These are phyloP conservation scores for Drosophila malerkotliana DNA, from an alignment of 1,140 invertebrate species.

Conservation along the genomic window DNA sequence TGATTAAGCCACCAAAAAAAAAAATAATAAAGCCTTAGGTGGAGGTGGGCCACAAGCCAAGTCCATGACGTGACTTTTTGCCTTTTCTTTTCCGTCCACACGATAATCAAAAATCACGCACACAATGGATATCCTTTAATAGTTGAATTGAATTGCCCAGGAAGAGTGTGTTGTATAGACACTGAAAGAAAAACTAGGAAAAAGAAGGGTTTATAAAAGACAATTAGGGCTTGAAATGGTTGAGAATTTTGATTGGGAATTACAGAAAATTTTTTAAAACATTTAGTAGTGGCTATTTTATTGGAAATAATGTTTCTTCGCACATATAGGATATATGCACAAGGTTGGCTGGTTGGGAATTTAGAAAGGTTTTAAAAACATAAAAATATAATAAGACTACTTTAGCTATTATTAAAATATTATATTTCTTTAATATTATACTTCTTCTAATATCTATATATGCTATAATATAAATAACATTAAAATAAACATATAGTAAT, in stretches of 20 bases:
- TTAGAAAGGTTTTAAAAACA: too few species aligned
- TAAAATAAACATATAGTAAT: too few species aligned
- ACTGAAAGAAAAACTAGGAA: background rate
- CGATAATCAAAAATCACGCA: constrained; percentile 71
- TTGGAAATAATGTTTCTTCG: too few species aligned
- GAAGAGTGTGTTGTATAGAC: constrained; percentile 11
- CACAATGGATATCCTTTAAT: constrained; percentile 71
- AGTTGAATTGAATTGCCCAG: constrained; percentile 77
- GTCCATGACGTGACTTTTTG: constrained; percentile 66
- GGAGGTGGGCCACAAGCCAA: constrained; percentile 25
- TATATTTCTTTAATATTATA: too few species aligned
- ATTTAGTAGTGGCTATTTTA: too few species aligned
- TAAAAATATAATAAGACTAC: too few species aligned
- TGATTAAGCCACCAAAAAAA: constrained; percentile 1
- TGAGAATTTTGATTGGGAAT: background rate
- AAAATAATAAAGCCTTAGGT: constrained; percentile 23
- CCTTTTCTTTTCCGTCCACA: constrained; percentile 31
- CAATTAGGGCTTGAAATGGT: background rate
- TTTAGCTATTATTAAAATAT: too few species aligned
- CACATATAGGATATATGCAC: too few species aligned
- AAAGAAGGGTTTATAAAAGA: background rate
- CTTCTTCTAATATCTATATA: too few species aligned
- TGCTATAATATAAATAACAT: too few species aligned
- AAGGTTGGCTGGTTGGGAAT: too few species aligned
- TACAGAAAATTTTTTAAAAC: background rate